Conservation (phyloP, 2,888 invertebrate species). For the Chymomyza procnemis region DNA sequence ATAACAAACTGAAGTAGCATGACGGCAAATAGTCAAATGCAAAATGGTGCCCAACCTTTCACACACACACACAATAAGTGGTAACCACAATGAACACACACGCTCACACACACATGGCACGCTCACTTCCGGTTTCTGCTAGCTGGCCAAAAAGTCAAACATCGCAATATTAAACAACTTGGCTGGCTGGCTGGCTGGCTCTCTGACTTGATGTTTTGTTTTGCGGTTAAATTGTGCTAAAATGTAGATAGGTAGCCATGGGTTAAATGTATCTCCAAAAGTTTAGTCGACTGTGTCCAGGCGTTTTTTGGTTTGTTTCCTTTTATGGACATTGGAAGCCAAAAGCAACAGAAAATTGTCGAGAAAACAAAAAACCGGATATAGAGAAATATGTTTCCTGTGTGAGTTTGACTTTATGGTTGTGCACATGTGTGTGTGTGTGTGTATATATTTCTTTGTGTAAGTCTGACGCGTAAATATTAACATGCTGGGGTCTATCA, state of each 20-base stretch:
- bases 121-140: constrained; percentile 29
- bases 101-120: constrained; percentile 15
- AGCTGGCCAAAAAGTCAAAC: constrained; percentile 43
- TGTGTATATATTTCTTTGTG: not conserved
- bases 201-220: no score
- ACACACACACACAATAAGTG: constrained; percentile 10
- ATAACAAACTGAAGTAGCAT: not conserved
- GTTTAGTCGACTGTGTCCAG: not conserved
- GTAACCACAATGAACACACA: constrained; percentile 26
- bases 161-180: constrained; percentile 46
- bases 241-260: not conserved
- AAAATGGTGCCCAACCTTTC: constrained; percentile 8
- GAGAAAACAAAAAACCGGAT: not conserved
- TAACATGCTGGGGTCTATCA: constrained; percentile 30
- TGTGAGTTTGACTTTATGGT: not conserved
- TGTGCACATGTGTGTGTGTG: not conserved
- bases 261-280: not conserved
- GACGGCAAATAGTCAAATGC: not conserved
- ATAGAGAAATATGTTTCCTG: constrained; percentile 1
- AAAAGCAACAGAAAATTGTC: not conserved
- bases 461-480: constrained; percentile 12
- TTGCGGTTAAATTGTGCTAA: constrained; percentile 13
- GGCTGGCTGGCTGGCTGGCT: no score
- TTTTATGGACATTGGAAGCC: not conserved
- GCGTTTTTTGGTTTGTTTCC: not conserved